Evolutionary conservation across 2,888 invertebrate species (phyloP).

Genomic region (Agonopterix arenella): DNA sequence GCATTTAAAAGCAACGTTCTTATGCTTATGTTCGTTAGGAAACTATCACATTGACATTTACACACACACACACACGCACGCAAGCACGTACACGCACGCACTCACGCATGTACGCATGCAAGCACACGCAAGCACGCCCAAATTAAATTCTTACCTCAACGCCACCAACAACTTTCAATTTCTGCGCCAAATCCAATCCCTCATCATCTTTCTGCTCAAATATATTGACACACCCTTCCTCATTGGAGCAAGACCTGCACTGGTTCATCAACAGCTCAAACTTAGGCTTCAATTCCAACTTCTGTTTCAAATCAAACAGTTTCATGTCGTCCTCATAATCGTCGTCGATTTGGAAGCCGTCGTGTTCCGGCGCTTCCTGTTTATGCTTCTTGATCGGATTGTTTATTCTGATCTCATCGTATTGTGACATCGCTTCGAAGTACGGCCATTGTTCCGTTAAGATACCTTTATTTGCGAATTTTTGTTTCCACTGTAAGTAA

Average conservation of each 20-base stretch:
- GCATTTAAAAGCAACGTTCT: too few species aligned
- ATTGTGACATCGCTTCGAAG: constrained; percentile 50
- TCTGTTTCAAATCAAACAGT: constrained; percentile 54
- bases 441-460: constrained; percentile 64
- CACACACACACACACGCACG: too few species aligned
- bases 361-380: constrained; percentile 14
- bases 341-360: constrained; percentile 30
- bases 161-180: constrained; percentile 47
- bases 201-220: constrained; percentile 42
- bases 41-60: too few species aligned
- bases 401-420: constrained; percentile 29
- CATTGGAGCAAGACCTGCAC: constrained; percentile 49
- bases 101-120: background rate
- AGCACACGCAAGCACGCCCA: too few species aligned
- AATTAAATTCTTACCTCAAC: constrained; percentile 39
- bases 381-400: constrained; percentile 22
- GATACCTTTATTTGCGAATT: constrained; percentile 61
- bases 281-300: constrained; percentile 39
- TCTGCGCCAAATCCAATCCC: constrained; percentile 47
- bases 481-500: constrained; percentile 59
- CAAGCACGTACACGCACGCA: background rate
- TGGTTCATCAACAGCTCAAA: constrained; percentile 30
- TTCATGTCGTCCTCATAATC: constrained; percentile 63
- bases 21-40: too few species aligned
- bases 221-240: constrained; percentile 46